These are phyloP conservation scores for Pogonognathellus flavescens DNA, from an alignment of 1,140 invertebrate species.

Conservation along the genomic window DNA sequence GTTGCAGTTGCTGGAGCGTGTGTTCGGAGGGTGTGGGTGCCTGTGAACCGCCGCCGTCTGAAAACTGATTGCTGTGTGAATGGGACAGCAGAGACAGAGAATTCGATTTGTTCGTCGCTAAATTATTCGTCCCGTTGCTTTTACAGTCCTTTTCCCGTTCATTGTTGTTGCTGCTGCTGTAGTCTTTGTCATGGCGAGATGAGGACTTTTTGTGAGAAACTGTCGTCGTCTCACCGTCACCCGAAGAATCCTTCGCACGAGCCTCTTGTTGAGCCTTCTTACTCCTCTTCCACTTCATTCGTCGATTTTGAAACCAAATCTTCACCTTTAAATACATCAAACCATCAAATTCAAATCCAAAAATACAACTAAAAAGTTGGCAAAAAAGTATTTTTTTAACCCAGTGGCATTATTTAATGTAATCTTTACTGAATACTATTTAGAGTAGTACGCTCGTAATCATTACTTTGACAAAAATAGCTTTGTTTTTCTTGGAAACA, in stretches of 20 bases:
- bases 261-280: slow-evolving; percentile 92
- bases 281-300: slow-evolving; percentile 96
- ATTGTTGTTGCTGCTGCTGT: slow-evolving; percentile 38
- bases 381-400: no score
- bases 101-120: slow-evolving; percentile 4
- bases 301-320: slow-evolving; percentile 95
- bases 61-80: slow-evolving; percentile 7
- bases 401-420: no score
- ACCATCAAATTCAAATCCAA: no score
- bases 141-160: slow-evolving; percentile 19
- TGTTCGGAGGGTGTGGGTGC: background rate
- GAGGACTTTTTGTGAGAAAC: slow-evolving; percentile 8
- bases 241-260: slow-evolving; percentile 67
- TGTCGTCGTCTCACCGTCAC: slow-evolving; percentile 20
- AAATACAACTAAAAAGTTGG: no score
- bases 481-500: no score
- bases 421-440: no score
- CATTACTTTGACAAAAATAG: no score
- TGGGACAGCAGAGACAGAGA: background rate
- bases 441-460: no score
- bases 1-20: background rate
- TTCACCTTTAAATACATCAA: slow-evolving; percentile 87
- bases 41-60: background rate
- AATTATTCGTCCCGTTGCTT: slow-evolving; percentile 12
- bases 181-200: background rate